Conservation (phyloP, 2,797 vertebrate genomes). For the Varecia variegata region DNA sequence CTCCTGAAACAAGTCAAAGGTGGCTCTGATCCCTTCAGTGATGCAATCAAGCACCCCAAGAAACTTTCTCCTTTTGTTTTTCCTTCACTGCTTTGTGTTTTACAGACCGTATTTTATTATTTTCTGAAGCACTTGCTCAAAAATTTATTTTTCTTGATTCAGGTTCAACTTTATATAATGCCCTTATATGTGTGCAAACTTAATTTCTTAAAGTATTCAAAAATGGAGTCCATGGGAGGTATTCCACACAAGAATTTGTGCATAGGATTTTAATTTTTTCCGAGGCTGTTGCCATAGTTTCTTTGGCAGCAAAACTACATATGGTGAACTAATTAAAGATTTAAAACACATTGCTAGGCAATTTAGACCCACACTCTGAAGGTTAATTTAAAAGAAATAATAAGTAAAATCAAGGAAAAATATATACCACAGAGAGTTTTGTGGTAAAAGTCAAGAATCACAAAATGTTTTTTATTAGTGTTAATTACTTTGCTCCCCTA, state of each 20-base stretch:
- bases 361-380: conserved; percentile 33
- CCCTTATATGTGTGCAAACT: not conserved
- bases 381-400: conserved; percentile 57
- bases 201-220: conserved; percentile 27
- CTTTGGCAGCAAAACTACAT: conserved; percentile 41
- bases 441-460: conserved; percentile 42
- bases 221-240: not conserved
- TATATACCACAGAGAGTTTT: not conserved
- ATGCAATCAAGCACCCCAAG: not conserved
- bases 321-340: conserved; percentile 54
- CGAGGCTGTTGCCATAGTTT: conserved; percentile 50
- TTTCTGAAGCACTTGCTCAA: not conserved
- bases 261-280: conserved; percentile 52
- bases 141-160: conserved; percentile 51
- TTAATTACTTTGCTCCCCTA: conserved; percentile 57
- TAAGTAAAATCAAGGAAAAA: conserved; percentile 38
- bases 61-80: not conserved
- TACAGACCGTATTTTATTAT: not conserved
- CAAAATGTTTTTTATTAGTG: conserved; percentile 54
- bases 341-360: conserved; percentile 57
- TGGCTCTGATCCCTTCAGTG: not conserved
- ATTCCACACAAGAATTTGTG: not conserved
- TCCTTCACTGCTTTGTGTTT: not conserved
- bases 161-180: not conserved
- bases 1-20: not conserved